A percentile compares a stretch with the other conserved stretches of the same genome.
phyloP scores from a whole-genome alignment of 53 echinoderm and acorn worm genomes.

The Zoroaster sp. region DNA sequence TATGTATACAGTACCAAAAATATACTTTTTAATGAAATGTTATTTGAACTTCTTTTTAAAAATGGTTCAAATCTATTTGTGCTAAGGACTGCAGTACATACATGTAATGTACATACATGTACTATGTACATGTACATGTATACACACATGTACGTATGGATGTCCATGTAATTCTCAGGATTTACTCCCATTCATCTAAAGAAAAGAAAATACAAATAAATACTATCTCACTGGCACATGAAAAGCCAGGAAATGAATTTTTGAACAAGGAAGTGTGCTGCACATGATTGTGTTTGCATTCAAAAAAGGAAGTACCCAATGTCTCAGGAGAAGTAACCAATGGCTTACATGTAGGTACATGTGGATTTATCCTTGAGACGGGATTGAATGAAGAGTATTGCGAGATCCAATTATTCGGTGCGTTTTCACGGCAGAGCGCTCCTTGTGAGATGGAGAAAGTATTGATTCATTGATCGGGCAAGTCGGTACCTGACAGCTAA shows the following conservation, averaged over 20 bases:
- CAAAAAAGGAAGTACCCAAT: no score
- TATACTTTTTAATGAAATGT: no score
- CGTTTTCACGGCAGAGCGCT: not conserved
- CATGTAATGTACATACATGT: no score
- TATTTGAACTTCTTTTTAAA: no score
- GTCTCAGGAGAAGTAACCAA: no score
- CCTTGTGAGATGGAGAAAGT: not conserved
- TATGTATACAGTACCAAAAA: no score
- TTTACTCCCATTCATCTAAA: not conserved
- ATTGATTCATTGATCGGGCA: constrained; percentile 40
- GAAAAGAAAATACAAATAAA: not conserved
- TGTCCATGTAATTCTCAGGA: no score
- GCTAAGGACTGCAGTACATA: no score
- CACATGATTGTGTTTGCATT: not conserved
- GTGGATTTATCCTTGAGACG: not conserved
- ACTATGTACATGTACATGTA: no score
- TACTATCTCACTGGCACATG: not conserved
- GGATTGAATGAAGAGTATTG: not conserved
- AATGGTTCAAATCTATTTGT: no score
- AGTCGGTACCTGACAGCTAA: constrained; percentile 11
- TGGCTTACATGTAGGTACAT: no score
- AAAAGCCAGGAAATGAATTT: not conserved
- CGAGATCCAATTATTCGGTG: not conserved
- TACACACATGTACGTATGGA: no score
- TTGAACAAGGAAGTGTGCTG: not conserved